These are phyloP conservation scores for Poecile montanus DNA, from an alignment of 2,797 vertebrate species.

Conservation along the genomic window DNA sequence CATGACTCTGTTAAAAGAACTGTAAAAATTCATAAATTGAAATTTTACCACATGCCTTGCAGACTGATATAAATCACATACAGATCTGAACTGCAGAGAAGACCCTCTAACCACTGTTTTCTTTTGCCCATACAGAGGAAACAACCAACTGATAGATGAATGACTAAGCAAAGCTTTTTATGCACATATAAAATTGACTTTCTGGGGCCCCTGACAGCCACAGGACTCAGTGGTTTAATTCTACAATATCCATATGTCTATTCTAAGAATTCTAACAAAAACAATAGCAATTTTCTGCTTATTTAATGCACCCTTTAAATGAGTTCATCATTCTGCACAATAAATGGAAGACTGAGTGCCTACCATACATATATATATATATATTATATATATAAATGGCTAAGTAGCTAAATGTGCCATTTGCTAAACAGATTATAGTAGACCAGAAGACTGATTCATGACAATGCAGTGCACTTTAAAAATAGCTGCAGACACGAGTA, in stretches of 20 bases:
- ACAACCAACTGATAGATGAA: neutral
- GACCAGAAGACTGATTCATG: neutral
- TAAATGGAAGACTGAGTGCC: neutral
- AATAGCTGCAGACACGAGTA: neutral
- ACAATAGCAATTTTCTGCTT: neutral
- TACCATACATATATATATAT: neutral
- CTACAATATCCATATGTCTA: neutral
- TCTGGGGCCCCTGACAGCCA: neutral
- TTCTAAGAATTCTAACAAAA: neutral
- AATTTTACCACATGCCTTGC: neutral
- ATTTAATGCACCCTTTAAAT: neutral
- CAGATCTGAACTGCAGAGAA: neutral
- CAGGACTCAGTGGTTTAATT: neutral
- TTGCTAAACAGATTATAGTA: neutral
- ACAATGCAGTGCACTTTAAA: neutral
- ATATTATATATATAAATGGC: neutral
- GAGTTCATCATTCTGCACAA: neutral
- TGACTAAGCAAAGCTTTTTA: slow-evolving; percentile 11
- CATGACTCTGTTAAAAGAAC: neutral
- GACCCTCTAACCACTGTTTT: neutral
- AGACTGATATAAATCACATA: neutral
- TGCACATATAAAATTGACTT: neutral
- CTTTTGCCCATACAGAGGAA: neutral
- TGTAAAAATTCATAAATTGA: neutral
- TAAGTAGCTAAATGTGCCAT: neutral